These are phyloP conservation scores for Propithecus perrieri DNA, from an alignment of 2,797 vertebrate genomes.

Conservation along the genomic window DNA sequence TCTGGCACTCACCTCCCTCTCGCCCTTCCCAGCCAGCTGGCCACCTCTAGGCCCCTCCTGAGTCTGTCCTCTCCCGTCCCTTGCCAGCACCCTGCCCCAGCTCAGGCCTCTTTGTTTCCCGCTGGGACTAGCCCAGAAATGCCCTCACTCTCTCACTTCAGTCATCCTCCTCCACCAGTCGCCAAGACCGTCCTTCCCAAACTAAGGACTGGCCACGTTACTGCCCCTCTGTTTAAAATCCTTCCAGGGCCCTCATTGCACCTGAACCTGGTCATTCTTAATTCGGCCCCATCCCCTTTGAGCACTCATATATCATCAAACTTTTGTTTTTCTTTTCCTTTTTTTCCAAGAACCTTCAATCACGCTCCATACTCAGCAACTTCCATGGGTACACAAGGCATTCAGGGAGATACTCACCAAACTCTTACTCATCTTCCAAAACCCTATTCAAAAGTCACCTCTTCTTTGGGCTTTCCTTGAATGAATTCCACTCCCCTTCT, in stretches of 20 bases:
- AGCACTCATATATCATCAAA: not conserved
- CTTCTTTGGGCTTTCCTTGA: not conserved
- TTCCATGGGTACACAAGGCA: not conserved
- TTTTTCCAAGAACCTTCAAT: not conserved
- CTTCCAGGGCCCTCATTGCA: not conserved
- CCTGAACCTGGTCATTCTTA: not conserved
- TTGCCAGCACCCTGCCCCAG: not conserved
- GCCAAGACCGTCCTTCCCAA: not conserved
- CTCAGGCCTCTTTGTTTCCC: not conserved
- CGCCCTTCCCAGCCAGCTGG: not conserved
- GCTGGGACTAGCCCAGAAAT: not conserved
- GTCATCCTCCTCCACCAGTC: not conserved
- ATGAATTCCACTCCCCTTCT: not conserved
- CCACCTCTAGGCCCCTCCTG: not conserved
- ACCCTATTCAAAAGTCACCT: not conserved
- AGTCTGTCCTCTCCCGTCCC: not conserved
- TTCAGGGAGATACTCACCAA: not conserved
- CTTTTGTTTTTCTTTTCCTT: not conserved
- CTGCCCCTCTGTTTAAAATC: not conserved
- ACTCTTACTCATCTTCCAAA: not conserved
- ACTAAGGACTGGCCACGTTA: not conserved
- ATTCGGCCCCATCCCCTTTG: not conserved
- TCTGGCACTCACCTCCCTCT: not conserved
- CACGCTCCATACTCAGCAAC: not conserved
- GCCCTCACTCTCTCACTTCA: not conserved